These are phyloP conservation scores for Colaptes auratus DNA, from an alignment of 2,113 vertebrate genomes.

Conservation along the genomic window DNA sequence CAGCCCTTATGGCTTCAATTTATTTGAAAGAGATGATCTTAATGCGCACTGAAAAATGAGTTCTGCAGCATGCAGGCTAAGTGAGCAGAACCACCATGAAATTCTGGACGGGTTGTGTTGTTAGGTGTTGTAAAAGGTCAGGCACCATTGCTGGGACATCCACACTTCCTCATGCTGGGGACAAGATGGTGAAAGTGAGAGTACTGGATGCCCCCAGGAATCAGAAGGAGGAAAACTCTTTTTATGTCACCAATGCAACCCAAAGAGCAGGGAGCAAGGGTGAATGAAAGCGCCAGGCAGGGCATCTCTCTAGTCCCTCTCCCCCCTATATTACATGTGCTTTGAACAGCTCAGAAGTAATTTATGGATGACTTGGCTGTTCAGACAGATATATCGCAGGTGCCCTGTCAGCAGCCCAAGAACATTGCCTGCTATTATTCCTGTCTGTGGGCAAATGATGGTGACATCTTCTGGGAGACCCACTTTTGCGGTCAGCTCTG, in stretches of 20 bases:
- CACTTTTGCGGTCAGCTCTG: background rate
- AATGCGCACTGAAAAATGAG: background rate
- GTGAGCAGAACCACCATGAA: rapidly evolving
- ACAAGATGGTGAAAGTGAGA: rapidly evolving
- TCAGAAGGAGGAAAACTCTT: rapidly evolving
- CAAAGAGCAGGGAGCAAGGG: background rate
- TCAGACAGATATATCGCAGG: background rate
- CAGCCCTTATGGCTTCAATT: background rate
- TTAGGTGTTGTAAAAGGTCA: background rate
- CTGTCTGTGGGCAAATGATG: background rate
- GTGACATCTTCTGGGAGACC: background rate
- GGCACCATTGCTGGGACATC: background rate
- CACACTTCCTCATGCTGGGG: background rate
- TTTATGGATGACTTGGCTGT: background rate
- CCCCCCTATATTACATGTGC: background rate
- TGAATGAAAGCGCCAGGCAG: background rate
- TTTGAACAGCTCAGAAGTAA: background rate
- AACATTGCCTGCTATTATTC: background rate
- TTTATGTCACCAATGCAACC: background rate
- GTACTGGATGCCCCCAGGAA: background rate
- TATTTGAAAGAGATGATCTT: background rate
- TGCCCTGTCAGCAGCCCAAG: background rate
- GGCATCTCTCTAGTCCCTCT: background rate
- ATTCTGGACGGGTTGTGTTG: rapidly evolving
- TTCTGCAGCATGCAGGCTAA: rapidly evolving